These are phyloP conservation scores for Mycalesis mineus DNA, from an alignment of 2,888 invertebrate species.

Conservation along the genomic window DNA sequence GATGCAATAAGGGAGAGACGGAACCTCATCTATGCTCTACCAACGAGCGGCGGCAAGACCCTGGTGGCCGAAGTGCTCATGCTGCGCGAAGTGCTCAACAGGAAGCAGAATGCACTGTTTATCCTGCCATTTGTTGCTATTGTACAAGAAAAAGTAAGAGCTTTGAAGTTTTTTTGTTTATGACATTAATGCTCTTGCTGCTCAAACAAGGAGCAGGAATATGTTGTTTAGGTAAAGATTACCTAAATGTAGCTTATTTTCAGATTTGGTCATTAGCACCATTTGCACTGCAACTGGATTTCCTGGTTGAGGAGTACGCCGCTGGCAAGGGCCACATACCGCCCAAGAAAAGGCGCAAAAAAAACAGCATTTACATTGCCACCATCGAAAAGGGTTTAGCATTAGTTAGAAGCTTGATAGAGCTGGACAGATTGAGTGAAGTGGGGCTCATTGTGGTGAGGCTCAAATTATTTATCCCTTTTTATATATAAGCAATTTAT, in stretches of 20 bases:
- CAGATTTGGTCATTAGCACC: constrained; percentile 90
- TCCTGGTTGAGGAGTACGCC: constrained; percentile 97
- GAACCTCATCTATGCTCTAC: constrained; percentile 94
- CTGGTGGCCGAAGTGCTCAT: constrained; percentile 97
- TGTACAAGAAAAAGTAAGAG: constrained; percentile 94
- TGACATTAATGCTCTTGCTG: too few species aligned
- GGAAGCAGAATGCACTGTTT: constrained; percentile 90
- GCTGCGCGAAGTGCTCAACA: constrained; percentile 88
- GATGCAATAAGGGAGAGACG: constrained; percentile 83
- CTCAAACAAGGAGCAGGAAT: too few species aligned
- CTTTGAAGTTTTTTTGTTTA: too few species aligned
- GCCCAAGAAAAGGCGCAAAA: constrained; percentile 84
- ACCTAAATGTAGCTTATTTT: constrained; percentile 29
- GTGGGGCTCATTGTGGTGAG: constrained; percentile 85
- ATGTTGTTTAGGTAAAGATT: neutral
- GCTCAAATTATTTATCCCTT: too few species aligned
- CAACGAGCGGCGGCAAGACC: constrained; percentile 98
- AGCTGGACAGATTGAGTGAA: constrained; percentile 84
- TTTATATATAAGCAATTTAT: too few species aligned
- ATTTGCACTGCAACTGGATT: constrained; percentile 91
- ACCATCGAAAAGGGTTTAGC: constrained; percentile 97
- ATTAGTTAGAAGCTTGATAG: constrained; percentile 90
- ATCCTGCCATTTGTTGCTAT: constrained; percentile 97
- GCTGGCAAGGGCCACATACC: constrained; percentile 94
- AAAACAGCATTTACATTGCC: constrained; percentile 90